A percentile compares a stretch with the other conserved stretches of the same genome.
These are phyloP conservation scores for Monoplex corrugatus DNA, from an alignment of 2,888 invertebrate genomes.

Conservation along the genomic window DNA sequence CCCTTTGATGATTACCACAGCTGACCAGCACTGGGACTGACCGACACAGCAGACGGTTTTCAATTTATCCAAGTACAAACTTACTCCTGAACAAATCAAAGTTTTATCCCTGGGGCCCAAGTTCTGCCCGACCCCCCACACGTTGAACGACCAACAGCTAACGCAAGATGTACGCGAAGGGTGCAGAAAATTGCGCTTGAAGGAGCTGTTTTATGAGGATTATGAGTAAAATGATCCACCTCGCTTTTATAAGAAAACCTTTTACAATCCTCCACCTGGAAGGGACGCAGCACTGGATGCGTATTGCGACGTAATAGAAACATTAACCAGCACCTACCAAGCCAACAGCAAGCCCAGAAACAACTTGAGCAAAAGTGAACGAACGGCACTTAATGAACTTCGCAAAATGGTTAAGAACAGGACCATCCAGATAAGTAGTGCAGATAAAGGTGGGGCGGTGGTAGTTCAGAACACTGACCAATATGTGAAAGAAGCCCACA, in stretches of 20 bases:
- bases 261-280: neutral
- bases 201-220: neutral
- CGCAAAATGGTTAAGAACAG: neutral
- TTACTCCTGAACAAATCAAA: neutral
- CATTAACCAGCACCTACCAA: neutral
- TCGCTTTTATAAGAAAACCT: neutral
- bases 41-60: no score
- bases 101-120: neutral
- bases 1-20: no score
- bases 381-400: neutral
- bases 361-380: neutral
- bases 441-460: conserved; percentile 11
- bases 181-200: neutral
- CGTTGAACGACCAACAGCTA: neutral
- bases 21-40: no score
- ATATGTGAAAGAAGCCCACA: neutral
- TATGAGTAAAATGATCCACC: neutral
- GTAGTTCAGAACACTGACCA: neutral
- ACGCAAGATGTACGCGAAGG: neutral
- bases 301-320: neutral
- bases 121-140: neutral
- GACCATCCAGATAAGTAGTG: neutral
- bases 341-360: neutral
- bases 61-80: neutral
- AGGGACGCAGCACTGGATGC: neutral